A percentile compares a stretch with the other conserved stretches of the same genome.
Evolutionary conservation across 1,140 invertebrate species (phyloP).

Genomic region (Frieseomelitta varia): DNA sequence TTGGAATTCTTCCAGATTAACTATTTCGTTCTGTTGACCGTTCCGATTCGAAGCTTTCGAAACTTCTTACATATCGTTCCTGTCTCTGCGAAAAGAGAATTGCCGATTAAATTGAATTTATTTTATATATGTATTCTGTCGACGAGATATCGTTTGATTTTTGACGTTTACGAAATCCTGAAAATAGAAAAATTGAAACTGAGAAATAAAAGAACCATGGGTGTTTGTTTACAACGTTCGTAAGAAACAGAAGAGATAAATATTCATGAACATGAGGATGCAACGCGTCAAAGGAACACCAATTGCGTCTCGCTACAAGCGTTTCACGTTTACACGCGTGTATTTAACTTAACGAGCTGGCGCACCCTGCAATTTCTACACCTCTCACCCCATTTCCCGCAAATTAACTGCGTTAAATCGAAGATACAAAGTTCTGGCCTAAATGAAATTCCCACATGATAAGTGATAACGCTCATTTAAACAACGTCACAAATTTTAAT

Average conservation of each 20-base stretch:
- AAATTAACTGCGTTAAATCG: constrained; percentile 49
- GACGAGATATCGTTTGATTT: not conserved
- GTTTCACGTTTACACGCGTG: constrained; percentile 42
- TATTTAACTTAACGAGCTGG: constrained; percentile 62
- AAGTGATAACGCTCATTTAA: not conserved
- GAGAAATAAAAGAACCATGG: not conserved
- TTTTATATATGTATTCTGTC: too few relatives aligned
- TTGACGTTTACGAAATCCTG: not conserved
- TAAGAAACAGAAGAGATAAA: constrained; percentile 51
- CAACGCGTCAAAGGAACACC: constrained; percentile 38
- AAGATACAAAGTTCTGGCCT: not conserved
- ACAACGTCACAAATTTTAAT: not conserved
- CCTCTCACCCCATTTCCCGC: constrained; percentile 11
- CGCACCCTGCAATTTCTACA: constrained; percentile 35
- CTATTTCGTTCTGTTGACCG: constrained; percentile 9
- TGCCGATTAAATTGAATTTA: not conserved
- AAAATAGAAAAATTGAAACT: constrained; percentile 7
- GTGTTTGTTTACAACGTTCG: constrained; percentile 46
- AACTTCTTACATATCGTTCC: not conserved
- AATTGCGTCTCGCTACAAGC: constrained; percentile 43
- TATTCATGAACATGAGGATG: constrained; percentile 54
- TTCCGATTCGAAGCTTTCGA: not conserved
- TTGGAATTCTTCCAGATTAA: constrained; percentile 47
- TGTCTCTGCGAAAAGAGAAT: not conserved
- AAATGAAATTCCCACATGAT: not conserved